Evolutionary conservation across 2,113 vertebrate species (phyloP).

Genomic region (Anhinga rufa): DNA sequence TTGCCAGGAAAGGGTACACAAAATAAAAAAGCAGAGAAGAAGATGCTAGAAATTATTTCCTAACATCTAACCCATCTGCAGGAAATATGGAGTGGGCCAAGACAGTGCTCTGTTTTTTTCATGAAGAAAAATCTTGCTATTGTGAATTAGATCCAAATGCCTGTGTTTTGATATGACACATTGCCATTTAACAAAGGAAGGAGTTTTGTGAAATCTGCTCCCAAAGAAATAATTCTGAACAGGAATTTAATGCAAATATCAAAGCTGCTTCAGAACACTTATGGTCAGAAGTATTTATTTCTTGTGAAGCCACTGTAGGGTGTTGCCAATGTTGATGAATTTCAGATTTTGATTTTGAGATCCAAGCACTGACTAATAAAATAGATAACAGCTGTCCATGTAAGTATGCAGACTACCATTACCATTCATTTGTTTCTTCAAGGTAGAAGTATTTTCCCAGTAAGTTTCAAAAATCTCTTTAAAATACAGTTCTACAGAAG

Average conservation of each 20-base stretch:
- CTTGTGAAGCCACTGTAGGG: not conserved
- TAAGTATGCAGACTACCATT: not conserved
- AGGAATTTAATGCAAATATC: not conserved
- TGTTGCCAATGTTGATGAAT: not conserved
- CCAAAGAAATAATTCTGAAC: not conserved
- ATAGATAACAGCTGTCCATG: constrained; percentile 20
- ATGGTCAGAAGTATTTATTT: not conserved
- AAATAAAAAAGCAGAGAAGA: not conserved
- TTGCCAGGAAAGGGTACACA: not conserved
- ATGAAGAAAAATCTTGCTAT: not conserved
- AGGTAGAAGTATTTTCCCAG: not conserved
- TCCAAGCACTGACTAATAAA: constrained; percentile 20
- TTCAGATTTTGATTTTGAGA: constrained; percentile 16
- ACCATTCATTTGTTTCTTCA: not conserved
- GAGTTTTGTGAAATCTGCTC: not conserved
- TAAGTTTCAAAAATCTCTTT: not conserved
- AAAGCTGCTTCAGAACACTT: not conserved
- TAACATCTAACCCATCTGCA: not conserved
- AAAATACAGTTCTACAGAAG: not conserved
- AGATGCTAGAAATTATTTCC: not conserved
- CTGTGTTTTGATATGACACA: not conserved
- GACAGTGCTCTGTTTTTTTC: not conserved
- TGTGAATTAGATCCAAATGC: not conserved
- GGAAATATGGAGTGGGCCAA: not conserved
- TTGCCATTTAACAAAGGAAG: not conserved